Base-by-base conservation (phyloP, 2,888 invertebrate genomes). In the Phrixothrix hirtus region DNA sequence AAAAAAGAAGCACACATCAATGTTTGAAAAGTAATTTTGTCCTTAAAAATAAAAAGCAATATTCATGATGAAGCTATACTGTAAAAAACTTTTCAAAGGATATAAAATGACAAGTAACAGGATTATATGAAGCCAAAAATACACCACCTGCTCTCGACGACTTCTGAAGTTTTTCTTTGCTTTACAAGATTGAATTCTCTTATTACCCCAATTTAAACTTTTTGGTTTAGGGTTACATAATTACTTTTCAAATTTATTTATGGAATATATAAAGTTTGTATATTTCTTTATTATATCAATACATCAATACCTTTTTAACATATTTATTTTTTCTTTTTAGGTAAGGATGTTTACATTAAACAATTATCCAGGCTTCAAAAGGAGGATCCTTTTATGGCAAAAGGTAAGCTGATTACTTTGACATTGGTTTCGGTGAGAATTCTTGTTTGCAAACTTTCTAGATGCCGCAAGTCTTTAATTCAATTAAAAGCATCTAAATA, bases 401-500 rank as follows among this genome's bases (percentile, higher is more conserved):
- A 44, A 52, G 52, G 45, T 52, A 41, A 52, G 52, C 52, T 30
- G 45, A 52, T 52, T 46, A 41, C 41, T 52, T 52, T 52, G 35
- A 42, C 34, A 44, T 50, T 44, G 26, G 25, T 38, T 25, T 12
- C 41, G 6, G 25, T 38, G 26, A 37, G 32, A 31, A 29, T 27
- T 27, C 30, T 31, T 45, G 52, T 52, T 45, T 52, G 39, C 45
- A 53, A 48, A 48, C 47, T 54, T 48, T 48, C 37, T 38, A 38
- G 37, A 49, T 44, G 38, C 31, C 55, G 35, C 57, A 52, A 48
- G 52, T 49, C 45, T 37, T 55, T 60, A 58, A 60, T 62, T 60
- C 53, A 62, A 60, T 62, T 60, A 62, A 52, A 54, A 36, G 41
- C 43, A 52, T 42, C 55, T 57, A 59, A 60, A 55, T 59, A 55